Evolutionary conservation across 2,113 vertebrate species (phyloP).

Genomic region (Malurus melanocephalus): DNA sequence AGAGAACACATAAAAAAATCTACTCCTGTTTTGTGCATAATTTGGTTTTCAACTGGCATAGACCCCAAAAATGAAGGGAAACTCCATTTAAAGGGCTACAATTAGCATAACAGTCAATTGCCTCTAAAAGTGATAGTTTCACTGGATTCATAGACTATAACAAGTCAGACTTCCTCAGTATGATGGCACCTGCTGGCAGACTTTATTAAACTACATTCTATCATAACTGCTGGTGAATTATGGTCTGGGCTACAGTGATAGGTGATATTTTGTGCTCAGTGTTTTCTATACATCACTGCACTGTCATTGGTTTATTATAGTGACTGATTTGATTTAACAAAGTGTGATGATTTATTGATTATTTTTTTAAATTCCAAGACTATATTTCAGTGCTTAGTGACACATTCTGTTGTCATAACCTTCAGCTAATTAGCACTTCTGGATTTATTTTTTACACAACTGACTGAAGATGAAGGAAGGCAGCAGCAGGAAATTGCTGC

Average conservation of each 20-base stretch:
- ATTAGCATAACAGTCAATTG: background rate
- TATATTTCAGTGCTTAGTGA: background rate
- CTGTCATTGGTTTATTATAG: background rate
- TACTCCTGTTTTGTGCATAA: background rate
- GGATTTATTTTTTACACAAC: background rate
- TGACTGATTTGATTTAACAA: background rate
- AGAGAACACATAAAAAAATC: background rate
- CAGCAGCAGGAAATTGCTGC: background rate
- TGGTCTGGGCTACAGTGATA: background rate
- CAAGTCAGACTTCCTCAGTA: background rate
- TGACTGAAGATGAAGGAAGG: background rate
- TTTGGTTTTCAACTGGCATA: constrained; percentile 5
- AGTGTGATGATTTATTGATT: background rate
- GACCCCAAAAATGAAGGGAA: background rate
- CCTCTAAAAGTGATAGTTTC: background rate
- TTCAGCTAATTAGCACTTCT: constrained; percentile 21
- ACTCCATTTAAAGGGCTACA: background rate
- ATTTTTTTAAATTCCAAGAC: background rate
- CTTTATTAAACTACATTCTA: background rate
- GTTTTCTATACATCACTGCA: constrained; percentile 23
- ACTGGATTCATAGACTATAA: background rate
- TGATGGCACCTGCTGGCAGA: background rate
- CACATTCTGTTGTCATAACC: background rate
- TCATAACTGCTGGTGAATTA: background rate
- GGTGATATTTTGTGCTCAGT: background rate